phyloP scores from a whole-genome alignment of 2,888 invertebrate genomes.

The Arge pagana region DNA sequence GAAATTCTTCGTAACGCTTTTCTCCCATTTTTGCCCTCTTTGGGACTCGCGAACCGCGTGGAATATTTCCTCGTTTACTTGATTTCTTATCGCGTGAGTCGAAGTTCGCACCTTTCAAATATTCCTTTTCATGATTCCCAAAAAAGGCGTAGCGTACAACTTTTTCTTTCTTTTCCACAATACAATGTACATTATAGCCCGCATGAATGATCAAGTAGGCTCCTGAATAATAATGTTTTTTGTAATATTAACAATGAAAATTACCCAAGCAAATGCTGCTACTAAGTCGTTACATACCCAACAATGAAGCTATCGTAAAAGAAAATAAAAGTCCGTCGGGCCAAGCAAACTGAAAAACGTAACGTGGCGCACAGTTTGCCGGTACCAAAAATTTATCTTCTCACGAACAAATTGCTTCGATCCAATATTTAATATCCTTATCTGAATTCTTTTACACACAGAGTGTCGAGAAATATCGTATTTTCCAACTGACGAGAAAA shows the following conservation, averaged over 20 bases:
- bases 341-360: slow-evolving; percentile 4
- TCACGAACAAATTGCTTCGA: too few relatives aligned
- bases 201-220: slow-evolving; percentile 12
- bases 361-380: neutral
- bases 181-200: slow-evolving; percentile 17
- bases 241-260: slow-evolving; percentile 12
- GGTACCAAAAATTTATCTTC: too few relatives aligned
- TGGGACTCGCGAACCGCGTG: slow-evolving; percentile 5
- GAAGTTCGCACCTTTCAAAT: neutral
- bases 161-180: too few relatives aligned
- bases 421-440: too few relatives aligned
- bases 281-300: neutral
- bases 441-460: too few relatives aligned
- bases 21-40: slow-evolving; percentile 2
- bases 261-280: slow-evolving; percentile 6
- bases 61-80: neutral
- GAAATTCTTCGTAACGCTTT: too few relatives aligned
- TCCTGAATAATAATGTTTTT: slow-evolving; percentile 11
- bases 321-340: slow-evolving; percentile 10
- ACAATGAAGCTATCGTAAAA: neutral
- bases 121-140: slow-evolving; percentile 4
- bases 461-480: too few relatives aligned
- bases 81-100: slow-evolving; percentile 1
- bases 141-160: slow-evolving; percentile 12
- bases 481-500: too few relatives aligned